These are phyloP conservation scores for Brachyistius frenatus DNA, from an alignment of 2,113 vertebrate genomes.

Conservation along the genomic window DNA sequence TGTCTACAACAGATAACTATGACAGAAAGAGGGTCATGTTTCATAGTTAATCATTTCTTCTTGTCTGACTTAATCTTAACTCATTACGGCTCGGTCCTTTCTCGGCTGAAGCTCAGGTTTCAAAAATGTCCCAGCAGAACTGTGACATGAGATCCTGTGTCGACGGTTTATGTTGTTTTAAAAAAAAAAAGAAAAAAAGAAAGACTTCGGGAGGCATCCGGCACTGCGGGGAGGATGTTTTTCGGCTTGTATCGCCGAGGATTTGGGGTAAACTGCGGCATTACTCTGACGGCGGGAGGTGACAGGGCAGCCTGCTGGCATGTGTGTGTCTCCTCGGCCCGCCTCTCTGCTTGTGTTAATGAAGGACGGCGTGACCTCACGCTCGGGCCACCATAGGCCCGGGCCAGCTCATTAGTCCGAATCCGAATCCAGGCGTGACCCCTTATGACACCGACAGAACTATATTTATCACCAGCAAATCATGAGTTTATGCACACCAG, in stretches of 20 bases:
- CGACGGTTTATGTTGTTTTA: constrained; percentile 4
- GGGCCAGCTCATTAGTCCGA: constrained; percentile 34
- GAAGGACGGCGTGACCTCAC: constrained; percentile 65
- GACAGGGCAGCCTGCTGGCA: constrained; percentile 23
- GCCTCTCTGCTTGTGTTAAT: constrained; percentile 41
- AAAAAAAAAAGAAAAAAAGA: not conserved
- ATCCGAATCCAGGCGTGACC: constrained; percentile 24
- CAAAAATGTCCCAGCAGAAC: not conserved
- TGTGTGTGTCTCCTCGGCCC: constrained; percentile 16
- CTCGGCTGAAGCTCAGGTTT: not conserved
- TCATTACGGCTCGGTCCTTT: too few relatives aligned
- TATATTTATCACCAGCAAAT: not conserved
- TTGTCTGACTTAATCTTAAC: too few relatives aligned
- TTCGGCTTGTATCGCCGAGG: not conserved
- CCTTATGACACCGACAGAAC: not conserved
- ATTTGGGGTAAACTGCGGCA: constrained; percentile 43
- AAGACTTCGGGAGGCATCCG: constrained; percentile 12
- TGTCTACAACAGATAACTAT: too few relatives aligned
- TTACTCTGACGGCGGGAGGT: constrained; percentile 40
- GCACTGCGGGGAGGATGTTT: constrained; percentile 28
- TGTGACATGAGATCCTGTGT: not conserved
- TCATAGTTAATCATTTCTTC: too few relatives aligned
- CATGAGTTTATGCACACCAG: constrained; percentile 9
- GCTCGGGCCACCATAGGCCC: constrained; percentile 12
- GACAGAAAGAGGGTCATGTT: too few relatives aligned